phyloP scores from a whole-genome alignment of 2,888 invertebrate genomes.

The Polyommatus iphigenia region DNA sequence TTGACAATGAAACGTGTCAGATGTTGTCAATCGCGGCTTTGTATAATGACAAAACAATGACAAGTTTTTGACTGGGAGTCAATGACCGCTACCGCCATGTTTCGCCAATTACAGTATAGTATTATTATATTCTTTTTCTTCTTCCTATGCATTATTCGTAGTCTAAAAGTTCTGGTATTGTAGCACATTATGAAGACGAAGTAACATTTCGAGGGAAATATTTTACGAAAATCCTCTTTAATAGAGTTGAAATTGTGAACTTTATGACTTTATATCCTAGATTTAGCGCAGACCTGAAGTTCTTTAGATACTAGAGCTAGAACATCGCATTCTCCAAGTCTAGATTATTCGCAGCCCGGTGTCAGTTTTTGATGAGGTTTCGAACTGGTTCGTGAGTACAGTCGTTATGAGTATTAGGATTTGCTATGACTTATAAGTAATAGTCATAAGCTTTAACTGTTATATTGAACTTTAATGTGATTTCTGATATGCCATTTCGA shows the following conservation, averaged over 20 bases:
- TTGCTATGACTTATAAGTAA: neutral
- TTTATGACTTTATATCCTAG: constrained; percentile 20
- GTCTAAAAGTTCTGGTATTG: neutral
- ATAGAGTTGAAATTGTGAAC: constrained; percentile 14
- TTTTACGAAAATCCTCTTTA: neutral
- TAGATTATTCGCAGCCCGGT: constrained; percentile 9
- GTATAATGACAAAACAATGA: too few species aligned
- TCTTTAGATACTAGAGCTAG: constrained; percentile 16
- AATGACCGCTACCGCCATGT: too few species aligned
- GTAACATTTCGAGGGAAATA: constrained; percentile 1
- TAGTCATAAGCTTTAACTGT: too few species aligned
- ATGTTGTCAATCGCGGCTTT: too few species aligned
- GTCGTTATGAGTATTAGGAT: neutral
- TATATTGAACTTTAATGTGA: too few species aligned
- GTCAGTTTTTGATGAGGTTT: constrained; percentile 26
- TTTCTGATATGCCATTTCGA: too few species aligned
- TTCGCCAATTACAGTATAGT: too few species aligned
- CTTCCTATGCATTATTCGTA: too few species aligned
- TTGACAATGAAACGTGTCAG: too few species aligned
- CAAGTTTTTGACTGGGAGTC: too few species aligned
- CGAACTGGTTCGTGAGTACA: constrained; percentile 23
- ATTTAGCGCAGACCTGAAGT: constrained; percentile 16
- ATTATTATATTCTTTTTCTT: too few species aligned
- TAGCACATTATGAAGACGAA: neutral
- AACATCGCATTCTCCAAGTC: constrained; percentile 11